Percentiles rank a stretch among this genome's conserved stretches.
Evolutionary conservation across 2,888 invertebrate species (phyloP).

Genomic region (Lasioglossum morio): DNA sequence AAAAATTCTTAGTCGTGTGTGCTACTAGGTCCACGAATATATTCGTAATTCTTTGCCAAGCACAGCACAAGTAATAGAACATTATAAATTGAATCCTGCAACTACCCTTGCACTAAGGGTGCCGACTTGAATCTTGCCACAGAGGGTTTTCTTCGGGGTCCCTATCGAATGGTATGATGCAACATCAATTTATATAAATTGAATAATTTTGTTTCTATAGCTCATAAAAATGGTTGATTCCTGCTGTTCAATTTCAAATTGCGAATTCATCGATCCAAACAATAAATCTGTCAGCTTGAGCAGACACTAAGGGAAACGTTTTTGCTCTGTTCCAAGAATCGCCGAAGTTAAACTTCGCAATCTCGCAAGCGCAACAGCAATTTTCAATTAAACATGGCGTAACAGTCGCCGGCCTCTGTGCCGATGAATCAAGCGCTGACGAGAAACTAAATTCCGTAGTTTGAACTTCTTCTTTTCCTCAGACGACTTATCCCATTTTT

Average conservation of each 20-base stretch:
- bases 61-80: neutral
- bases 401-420: neutral
- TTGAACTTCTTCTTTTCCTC: neutral
- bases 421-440: neutral
- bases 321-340: neutral
- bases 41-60: neutral
- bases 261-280: neutral
- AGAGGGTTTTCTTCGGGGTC: neutral
- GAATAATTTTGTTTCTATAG: too few relatives aligned
- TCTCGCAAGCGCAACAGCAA: neutral
- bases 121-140: neutral
- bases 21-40: neutral
- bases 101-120: neutral
- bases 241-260: neutral
- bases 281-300: neutral
- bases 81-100: neutral
- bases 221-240: neutral
- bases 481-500: neutral
- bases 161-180: neutral
- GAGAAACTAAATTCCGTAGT: neutral
- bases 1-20: neutral
- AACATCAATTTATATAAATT: neutral
- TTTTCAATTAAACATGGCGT: neutral
- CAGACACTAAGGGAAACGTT: neutral
- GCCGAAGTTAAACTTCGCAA: neutral